phyloP scores from a whole-genome alignment of 1,140 invertebrate species.

The Drosophila sucinea region DNA sequence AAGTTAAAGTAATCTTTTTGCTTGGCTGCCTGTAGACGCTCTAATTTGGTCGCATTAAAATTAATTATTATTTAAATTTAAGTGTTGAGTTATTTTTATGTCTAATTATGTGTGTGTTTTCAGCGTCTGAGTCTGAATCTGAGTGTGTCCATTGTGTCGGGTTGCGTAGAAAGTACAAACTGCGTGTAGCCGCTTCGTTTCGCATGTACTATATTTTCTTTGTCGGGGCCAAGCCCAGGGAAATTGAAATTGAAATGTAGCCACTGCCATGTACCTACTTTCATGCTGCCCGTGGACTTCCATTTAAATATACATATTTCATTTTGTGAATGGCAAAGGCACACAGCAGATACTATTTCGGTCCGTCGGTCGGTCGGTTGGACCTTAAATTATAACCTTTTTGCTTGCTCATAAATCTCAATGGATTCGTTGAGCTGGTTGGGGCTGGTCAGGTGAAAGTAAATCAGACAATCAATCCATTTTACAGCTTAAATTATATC shows the following conservation, averaged over 20 bases:
- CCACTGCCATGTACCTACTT: slow-evolving; percentile 12
- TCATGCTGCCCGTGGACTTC: slow-evolving; percentile 30
- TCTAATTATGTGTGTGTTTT: slow-evolving; percentile 24
- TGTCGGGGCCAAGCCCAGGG: slow-evolving; percentile 16
- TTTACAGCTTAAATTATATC: slow-evolving; percentile 40
- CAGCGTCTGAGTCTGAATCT: not conserved
- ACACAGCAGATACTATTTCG: slow-evolving; percentile 8
- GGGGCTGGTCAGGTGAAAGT: slow-evolving; percentile 49
- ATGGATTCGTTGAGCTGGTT: slow-evolving; percentile 51
- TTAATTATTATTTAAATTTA: slow-evolving; percentile 39
- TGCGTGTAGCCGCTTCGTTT: slow-evolving; percentile 31
- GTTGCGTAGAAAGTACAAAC: slow-evolving; percentile 33
- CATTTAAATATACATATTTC: slow-evolving; percentile 35
- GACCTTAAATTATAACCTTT: slow-evolving; percentile 35
- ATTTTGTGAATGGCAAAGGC: slow-evolving; percentile 28
- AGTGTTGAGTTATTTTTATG: slow-evolving; percentile 37
- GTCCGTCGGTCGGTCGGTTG: slow-evolving; percentile 18
- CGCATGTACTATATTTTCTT: slow-evolving; percentile 32
- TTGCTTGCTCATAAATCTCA: slow-evolving; percentile 49
- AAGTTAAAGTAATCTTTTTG: slow-evolving; percentile 20
- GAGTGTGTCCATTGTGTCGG: slow-evolving; percentile 11
- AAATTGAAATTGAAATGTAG: slow-evolving; percentile 32
- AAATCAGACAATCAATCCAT: slow-evolving; percentile 50
- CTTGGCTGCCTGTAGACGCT: slow-evolving; percentile 23
- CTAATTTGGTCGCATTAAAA: slow-evolving; percentile 52